Evolutionary conservation across 1,140 invertebrate species (phyloP).

Genomic region (Tetramorium simillimum): DNA sequence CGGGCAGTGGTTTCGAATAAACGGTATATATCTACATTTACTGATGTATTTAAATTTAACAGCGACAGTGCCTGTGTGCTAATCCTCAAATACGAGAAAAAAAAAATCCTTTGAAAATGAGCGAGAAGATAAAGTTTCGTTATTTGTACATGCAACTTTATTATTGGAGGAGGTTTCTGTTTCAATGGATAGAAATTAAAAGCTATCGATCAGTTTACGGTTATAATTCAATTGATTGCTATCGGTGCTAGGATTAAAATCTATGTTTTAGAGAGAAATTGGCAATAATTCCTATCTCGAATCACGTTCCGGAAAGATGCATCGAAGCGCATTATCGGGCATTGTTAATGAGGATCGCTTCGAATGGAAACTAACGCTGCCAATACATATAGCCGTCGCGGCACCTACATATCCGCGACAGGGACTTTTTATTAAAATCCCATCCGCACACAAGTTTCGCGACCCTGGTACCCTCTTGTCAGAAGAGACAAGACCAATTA

Average conservation of each 20-base stretch:
- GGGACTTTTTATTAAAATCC: slow-evolving; percentile 28
- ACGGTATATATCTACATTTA: neutral
- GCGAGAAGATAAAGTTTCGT: neutral
- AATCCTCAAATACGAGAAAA: neutral
- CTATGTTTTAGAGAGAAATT: neutral
- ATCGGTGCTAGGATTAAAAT: neutral
- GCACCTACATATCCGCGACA: slow-evolving; percentile 4
- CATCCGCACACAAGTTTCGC: slow-evolving; percentile 12
- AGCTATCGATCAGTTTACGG: neutral
- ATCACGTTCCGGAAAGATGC: neutral
- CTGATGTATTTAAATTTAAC: neutral
- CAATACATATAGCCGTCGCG: neutral
- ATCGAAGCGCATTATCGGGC: slow-evolving; percentile 7
- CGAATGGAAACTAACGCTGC: slow-evolving; percentile 6
- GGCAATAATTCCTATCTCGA: neutral
- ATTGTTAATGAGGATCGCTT: slow-evolving; percentile 6
- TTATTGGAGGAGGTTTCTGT: neutral
- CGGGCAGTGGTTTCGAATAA: neutral
- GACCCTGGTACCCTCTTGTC: slow-evolving; percentile 11
- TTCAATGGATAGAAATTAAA: neutral
- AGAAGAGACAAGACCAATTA: slow-evolving; percentile 48
- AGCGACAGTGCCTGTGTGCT: neutral
- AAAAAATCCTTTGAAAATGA: neutral
- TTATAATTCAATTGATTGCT: neutral
- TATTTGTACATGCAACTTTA: neutral